phyloP scores from a whole-genome alignment of 2,797 vertebrate genomes.

The Molossus alvarezi region DNA sequence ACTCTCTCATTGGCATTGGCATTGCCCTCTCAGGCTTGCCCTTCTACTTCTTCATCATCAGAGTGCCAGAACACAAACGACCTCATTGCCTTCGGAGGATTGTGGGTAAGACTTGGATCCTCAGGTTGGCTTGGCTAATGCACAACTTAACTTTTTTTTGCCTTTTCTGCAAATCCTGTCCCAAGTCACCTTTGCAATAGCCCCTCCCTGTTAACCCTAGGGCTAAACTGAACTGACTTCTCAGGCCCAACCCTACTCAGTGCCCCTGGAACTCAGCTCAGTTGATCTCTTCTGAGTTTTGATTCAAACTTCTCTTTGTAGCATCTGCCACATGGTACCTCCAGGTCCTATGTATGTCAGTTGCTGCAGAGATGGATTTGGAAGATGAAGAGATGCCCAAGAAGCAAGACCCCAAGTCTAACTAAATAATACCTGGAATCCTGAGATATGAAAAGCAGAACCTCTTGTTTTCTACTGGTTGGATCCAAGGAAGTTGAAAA shows the following conservation, averaged over 20 bases:
- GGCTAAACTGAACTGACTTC: not conserved
- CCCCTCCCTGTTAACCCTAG: not conserved
- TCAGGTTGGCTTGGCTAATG: not conserved
- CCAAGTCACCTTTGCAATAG: not conserved
- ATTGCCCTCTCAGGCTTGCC: slow-evolving; percentile 96
- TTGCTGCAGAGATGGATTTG: slow-evolving; percentile 94
- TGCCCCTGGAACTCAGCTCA: not conserved
- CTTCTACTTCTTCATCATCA: slow-evolving; percentile 94
- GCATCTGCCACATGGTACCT: slow-evolving; percentile 91
- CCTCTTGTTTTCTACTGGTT: not conserved
- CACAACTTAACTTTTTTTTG: not conserved
- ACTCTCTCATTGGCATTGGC: slow-evolving; percentile 95
- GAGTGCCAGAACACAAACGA: slow-evolving; percentile 91
- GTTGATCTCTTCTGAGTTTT: not conserved
- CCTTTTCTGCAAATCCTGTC: not conserved
- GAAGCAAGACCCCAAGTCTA: slow-evolving; percentile 78
- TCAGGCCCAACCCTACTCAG: too few relatives aligned
- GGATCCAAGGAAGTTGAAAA: slow-evolving; percentile 31
- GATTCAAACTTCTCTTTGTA: slow-evolving; percentile 83
- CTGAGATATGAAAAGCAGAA: slow-evolving; percentile 2
- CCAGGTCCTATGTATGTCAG: slow-evolving; percentile 94
- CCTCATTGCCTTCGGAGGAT: slow-evolving; percentile 90
- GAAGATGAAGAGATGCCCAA: slow-evolving; percentile 80
- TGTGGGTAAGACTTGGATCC: slow-evolving; percentile 90
- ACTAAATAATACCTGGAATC: slow-evolving; percentile 69